Base-by-base conservation (phyloP, 2,888 invertebrate species). In the Napeogenes inachia region DNA sequence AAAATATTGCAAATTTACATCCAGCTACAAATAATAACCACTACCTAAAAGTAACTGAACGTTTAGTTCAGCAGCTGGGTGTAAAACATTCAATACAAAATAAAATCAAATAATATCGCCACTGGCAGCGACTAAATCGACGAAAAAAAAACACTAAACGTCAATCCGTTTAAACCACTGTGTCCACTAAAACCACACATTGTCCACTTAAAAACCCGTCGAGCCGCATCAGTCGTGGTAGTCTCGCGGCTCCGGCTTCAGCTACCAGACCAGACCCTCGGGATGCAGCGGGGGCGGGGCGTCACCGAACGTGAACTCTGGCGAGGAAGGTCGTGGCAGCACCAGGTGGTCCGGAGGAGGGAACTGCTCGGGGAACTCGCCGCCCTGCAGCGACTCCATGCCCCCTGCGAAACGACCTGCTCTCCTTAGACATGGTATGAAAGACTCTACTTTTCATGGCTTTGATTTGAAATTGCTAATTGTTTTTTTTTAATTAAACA, bases 341-440 rank as follows among this genome's bases (percentile, higher is more conserved):
- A 93, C 91, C 76, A 93, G 91, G 82, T 93, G 93, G 71, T 93
- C 93, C 2, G 93, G 92, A 8, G 92, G 93, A 60, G 92, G 93
- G 85, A 91, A 93, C 79, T 89, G 90, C 57, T 90, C 90, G 13
- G 89, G 89, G 71, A 89, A 89, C 73, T 89, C 90, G 72, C 89
- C 87, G 71, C 89, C 90, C 4, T 84, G 85, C 68, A 89, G 80
- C 75, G 84, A 76, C 80, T 89, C 94, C 85, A 95, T 95, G 69
- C 93, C 93, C 69, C 94, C 94, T 79, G 94, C 93, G 83, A 95
- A 95, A 84, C 96, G 96, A 85, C 94, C 94, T 82, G 94, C 94
- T 93, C 94, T 92, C 77, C 94, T 89, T 89, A 85, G 74, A 63
- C 66, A 50, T 30, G 50, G 50, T 30, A 42, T 42, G 10, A 42